Evolutionary conservation across 2,797 vertebrate genomes (phyloP).

Genomic region (Anguilla pacifica): DNA sequence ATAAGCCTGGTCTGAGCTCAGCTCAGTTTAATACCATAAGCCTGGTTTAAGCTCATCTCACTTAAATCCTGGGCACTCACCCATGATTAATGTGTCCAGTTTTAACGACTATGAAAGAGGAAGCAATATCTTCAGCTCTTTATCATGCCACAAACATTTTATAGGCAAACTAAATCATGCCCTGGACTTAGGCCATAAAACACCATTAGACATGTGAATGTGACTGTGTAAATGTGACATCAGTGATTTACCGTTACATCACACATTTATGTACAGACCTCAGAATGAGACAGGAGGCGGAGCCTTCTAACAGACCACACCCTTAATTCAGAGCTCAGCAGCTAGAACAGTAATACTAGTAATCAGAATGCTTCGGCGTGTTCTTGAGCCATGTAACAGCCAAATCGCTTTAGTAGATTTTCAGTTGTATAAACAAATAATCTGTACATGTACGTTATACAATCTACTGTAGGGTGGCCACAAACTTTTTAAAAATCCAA

Average conservation of each 20-base stretch:
- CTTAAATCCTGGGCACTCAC: background rate
- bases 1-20: background rate
- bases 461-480: background rate
- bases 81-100: background rate
- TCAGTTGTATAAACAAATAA: background rate
- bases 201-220: background rate
- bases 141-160: background rate
- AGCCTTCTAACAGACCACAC: background rate
- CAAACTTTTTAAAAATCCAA: background rate
- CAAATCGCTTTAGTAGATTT: background rate
- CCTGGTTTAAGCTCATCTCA: background rate
- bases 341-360: background rate
- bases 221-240: conserved; percentile 32
- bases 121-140: background rate
- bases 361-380: background rate
- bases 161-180: conserved; percentile 23
- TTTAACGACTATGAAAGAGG: background rate
- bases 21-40: background rate
- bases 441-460: background rate
- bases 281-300: background rate
- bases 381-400: background rate
- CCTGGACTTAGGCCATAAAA: conserved; percentile 16
- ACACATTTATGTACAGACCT: background rate
- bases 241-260: conserved; percentile 25
- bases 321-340: background rate